A percentile compares a stretch with the other conserved stretches of the same genome.
These are phyloP conservation scores for Glaucomys volans DNA, from an alignment of 2,113 vertebrate genomes.

Conservation along the genomic window DNA sequence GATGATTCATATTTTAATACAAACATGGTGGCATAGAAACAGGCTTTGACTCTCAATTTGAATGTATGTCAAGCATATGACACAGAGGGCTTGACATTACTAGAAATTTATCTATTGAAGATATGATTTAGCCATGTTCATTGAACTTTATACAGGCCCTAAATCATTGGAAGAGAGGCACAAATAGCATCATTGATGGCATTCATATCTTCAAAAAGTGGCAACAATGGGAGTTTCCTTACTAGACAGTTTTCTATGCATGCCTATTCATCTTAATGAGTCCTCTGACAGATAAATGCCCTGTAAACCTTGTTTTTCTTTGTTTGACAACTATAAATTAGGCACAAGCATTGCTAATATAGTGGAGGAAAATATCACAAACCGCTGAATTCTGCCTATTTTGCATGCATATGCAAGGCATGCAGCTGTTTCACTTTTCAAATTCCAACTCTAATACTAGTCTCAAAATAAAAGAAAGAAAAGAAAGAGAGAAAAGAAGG, in stretches of 20 bases:
- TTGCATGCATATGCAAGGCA: conserved; percentile 70
- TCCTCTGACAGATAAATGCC: conserved; percentile 18
- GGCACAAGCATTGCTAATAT: conserved; percentile 61
- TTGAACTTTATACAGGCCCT: neutral
- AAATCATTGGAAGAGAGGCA: neutral
- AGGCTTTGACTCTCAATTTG: neutral
- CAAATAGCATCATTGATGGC: neutral
- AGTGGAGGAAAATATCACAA: conserved; percentile 58
- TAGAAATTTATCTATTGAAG: neutral
- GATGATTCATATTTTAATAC: neutral
- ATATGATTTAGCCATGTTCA: neutral
- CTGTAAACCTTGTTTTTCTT: conserved; percentile 70
- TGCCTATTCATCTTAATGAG: conserved; percentile 33
- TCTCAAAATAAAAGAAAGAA: neutral
- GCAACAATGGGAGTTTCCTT: neutral
- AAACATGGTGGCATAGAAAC: neutral
- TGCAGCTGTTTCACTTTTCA: conserved; percentile 86
- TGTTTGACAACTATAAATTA: conserved; percentile 73
- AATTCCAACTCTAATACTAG: conserved; percentile 71
- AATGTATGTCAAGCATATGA: neutral
- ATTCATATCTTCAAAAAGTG: neutral
- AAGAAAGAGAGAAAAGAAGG: neutral
- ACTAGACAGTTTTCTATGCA: neutral
- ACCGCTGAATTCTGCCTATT: conserved; percentile 61
- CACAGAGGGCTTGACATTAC: neutral